Evolutionary conservation across 1,140 invertebrate genomes (phyloP).

Genomic region (Hylaeus anthracinus): DNA sequence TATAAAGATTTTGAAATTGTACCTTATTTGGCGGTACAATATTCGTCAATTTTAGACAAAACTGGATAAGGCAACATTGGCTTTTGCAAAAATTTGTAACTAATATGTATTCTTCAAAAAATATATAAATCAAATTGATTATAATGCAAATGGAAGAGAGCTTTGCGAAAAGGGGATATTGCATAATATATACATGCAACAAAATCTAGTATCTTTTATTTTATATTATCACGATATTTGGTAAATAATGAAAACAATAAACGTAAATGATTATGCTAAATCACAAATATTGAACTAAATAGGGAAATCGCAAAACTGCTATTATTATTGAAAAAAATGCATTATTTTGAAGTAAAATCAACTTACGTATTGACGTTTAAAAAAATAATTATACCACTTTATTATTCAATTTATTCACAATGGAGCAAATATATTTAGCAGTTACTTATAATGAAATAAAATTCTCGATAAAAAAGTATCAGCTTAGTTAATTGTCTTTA

Average conservation of each 20-base stretch:
- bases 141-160: constrained; percentile 8
- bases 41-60: constrained; percentile 13
- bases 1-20: constrained; percentile 11
- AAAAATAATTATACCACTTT: constrained; percentile 29
- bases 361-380: constrained; percentile 2
- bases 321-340: constrained; percentile 11
- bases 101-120: not conserved
- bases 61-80: constrained; percentile 26
- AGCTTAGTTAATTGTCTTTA: constrained; percentile 23
- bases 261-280: constrained; percentile 60
- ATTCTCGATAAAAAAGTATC: constrained; percentile 38
- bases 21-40: constrained; percentile 8
- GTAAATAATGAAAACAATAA: constrained; percentile 52
- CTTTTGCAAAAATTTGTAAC: constrained; percentile 23
- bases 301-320: constrained; percentile 50
- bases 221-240: constrained; percentile 33
- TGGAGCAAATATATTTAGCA: not conserved
- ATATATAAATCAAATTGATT: constrained; percentile 18
- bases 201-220: constrained; percentile 37
- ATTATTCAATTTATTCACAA: constrained; percentile 27
- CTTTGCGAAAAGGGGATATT: constrained; percentile 10
- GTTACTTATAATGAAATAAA: constrained; percentile 30
- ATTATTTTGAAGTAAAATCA: not conserved
- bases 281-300: constrained; percentile 53
- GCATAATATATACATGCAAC: constrained; percentile 29